These are phyloP conservation scores for Stigmatopora argus DNA, from an alignment of 2,113 vertebrate genomes.

Conservation along the genomic window DNA sequence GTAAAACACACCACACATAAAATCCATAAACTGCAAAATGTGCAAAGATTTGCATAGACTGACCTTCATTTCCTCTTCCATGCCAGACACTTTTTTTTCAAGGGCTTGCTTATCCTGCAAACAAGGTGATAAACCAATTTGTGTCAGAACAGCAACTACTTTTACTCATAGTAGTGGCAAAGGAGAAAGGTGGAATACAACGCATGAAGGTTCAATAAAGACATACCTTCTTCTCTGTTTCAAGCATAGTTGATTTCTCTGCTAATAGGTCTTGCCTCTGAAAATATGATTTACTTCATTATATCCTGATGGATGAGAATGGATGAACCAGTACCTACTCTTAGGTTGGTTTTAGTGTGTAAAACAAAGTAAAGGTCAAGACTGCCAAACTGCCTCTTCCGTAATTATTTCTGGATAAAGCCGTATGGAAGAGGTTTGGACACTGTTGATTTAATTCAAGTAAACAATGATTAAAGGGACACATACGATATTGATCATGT, in stretches of 20 bases:
- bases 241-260: constrained; percentile 82
- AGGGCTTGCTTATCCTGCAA: constrained; percentile 86
- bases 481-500: no score
- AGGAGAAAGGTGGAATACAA: constrained; percentile 12
- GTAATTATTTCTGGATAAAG: neutral
- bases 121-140: neutral
- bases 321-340: neutral
- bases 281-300: constrained; percentile 32
- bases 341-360: neutral
- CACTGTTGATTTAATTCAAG: neutral
- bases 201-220: constrained; percentile 1
- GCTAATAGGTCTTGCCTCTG: constrained; percentile 88
- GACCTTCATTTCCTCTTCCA: constrained; percentile 97
- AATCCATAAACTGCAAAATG: constrained; percentile 3
- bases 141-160: neutral
- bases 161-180: constrained; percentile 8
- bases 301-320: neutral
- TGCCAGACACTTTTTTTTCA: constrained; percentile 90
- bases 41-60: constrained; percentile 16
- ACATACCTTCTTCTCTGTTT: constrained; percentile 87
- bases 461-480: neutral
- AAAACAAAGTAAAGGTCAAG: neutral
- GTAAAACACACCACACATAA: constrained; percentile 7
- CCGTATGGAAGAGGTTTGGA: neutral
- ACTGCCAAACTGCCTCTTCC: neutral